Evolutionary conservation across 2,888 invertebrate genomes (phyloP).

Genomic region (Sinelater perroti): DNA sequence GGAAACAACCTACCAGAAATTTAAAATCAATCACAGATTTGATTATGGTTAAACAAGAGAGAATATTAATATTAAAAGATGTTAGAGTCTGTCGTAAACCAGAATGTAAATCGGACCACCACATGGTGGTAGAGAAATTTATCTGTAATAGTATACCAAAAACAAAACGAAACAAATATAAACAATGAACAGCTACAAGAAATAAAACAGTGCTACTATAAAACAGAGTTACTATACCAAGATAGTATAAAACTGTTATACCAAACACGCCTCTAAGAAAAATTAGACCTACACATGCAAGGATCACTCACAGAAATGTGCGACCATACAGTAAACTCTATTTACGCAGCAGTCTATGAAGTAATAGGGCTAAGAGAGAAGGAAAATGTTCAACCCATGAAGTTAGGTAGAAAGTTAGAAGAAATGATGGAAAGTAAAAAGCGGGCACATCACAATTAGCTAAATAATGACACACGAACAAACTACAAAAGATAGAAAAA

Average conservation of each 20-base stretch:
- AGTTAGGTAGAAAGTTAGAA: background rate
- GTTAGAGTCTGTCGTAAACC: background rate
- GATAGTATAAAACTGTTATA: background rate
- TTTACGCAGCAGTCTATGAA: background rate
- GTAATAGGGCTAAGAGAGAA: background rate
- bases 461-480: background rate
- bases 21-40: too few species aligned
- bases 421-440: constrained; percentile 2
- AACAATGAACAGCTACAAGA: background rate
- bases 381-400: background rate
- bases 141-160: constrained; percentile 1
- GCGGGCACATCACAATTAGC: background rate
- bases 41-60: too few species aligned
- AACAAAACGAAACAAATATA: background rate
- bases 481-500: background rate
- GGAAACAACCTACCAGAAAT: too few species aligned
- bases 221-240: background rate
- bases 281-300: too few species aligned
- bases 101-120: background rate
- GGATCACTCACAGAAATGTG: background rate
- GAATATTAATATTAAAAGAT: background rate
- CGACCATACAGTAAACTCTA: background rate
- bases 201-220: background rate
- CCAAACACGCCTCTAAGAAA: background rate
- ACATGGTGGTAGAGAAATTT: constrained; percentile 4